Conservation (phyloP, 2,113 vertebrate genomes). For the Hemiprocne comata region DNA sequence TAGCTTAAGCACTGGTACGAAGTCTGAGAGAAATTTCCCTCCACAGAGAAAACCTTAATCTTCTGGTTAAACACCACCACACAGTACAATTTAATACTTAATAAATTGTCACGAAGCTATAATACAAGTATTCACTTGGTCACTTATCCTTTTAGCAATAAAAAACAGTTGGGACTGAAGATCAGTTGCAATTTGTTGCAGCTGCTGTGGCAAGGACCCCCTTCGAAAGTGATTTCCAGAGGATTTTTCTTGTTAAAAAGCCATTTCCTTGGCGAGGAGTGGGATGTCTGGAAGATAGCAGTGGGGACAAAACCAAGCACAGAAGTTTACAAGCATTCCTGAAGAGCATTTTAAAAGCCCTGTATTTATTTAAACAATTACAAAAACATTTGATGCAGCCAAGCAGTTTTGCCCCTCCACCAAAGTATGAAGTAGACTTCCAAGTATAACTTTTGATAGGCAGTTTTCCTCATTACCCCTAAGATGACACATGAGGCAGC, state of each 20-base stretch:
- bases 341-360: conserved; percentile 51
- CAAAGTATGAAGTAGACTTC: conserved; percentile 19
- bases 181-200: conserved; percentile 62
- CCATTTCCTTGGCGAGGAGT: conserved; percentile 60
- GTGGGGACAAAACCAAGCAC: conserved; percentile 25
- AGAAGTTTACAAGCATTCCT: conserved; percentile 63
- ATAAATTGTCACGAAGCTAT: background rate
- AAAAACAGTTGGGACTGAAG: conserved; percentile 43
- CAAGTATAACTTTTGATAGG: background rate
- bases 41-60: conserved; percentile 53
- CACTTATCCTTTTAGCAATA: conserved; percentile 55
- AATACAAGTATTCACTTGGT: conserved; percentile 35
- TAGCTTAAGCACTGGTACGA: background rate
- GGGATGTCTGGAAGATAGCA: conserved; percentile 67
- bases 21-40: conserved; percentile 17
- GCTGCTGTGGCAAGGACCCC: conserved; percentile 63
- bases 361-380: conserved; percentile 66
- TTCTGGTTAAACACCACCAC: conserved; percentile 41
- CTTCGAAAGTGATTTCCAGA: conserved; percentile 64
- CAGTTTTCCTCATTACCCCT: background rate
- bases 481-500: background rate
- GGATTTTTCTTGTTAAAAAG: conserved; percentile 74
- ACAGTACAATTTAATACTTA: conserved; percentile 29
- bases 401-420: conserved; percentile 27
- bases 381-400: conserved; percentile 45